Percentiles rank a stretch among this genome's conserved stretches.
Evolutionary conservation across 1,140 invertebrate genomes (phyloP).

Genomic region (Drosophila bocqueti): DNA sequence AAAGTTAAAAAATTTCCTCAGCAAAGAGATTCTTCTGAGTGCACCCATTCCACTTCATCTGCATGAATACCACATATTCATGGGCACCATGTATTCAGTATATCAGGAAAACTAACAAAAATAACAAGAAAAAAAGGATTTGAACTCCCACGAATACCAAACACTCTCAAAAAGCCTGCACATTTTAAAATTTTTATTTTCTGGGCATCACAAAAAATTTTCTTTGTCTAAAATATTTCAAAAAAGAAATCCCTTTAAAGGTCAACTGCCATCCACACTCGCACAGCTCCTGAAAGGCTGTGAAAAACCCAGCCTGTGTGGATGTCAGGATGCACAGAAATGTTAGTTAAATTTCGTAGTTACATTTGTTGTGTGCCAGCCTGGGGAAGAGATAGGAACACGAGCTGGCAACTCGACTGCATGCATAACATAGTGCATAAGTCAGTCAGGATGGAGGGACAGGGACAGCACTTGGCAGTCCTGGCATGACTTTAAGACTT

Average conservation of each 20-base stretch:
- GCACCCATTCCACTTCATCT: neutral
- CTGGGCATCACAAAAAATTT: neutral
- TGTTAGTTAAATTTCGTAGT: slow-evolving; percentile 68
- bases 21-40: no score
- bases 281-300: slow-evolving; percentile 28
- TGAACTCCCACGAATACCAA: neutral
- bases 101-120: neutral
- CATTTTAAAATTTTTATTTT: neutral
- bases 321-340: slow-evolving; percentile 56
- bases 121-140: neutral
- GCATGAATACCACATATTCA: neutral
- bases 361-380: slow-evolving; percentile 56
- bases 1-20: neutral
- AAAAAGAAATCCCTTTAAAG: slow-evolving; percentile 1
- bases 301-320: slow-evolving; percentile 36
- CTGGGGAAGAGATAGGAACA: slow-evolving; percentile 8
- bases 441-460: slow-evolving; percentile 46
- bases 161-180: neutral
- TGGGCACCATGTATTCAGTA: neutral
- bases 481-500: slow-evolving; percentile 63
- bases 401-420: slow-evolving; percentile 70
- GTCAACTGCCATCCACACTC: slow-evolving; percentile 14
- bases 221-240: neutral
- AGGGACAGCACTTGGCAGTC: slow-evolving; percentile 40
- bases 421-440: slow-evolving; percentile 77